Evolutionary conservation across 2,888 invertebrate genomes (phyloP).

Genomic region (Sinhomidia bicolor): DNA sequence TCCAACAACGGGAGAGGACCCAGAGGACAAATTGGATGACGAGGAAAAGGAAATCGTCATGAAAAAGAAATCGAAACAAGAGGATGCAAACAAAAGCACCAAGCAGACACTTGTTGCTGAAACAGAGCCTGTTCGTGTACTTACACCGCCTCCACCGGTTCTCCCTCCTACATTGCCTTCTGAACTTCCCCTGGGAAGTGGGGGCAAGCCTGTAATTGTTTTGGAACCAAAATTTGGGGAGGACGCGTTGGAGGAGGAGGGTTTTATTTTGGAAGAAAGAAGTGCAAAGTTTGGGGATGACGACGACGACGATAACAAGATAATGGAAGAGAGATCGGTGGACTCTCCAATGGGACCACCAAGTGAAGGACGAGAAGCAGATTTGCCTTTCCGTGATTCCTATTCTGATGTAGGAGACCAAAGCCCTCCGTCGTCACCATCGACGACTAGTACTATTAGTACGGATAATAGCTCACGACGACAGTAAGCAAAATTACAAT

Average conservation of each 20-base stretch:
- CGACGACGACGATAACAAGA: conserved; percentile 43
- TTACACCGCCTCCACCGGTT: background rate
- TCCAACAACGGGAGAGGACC: conserved; percentile 83
- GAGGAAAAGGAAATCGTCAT: conserved; percentile 12
- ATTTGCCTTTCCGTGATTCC: conserved; percentile 57
- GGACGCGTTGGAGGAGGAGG: conserved; percentile 32
- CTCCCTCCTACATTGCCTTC: background rate
- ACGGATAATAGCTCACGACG: conserved; percentile 51
- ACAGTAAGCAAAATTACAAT: too few species aligned
- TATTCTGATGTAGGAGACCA: conserved; percentile 62
- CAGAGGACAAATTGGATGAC: conserved; percentile 64
- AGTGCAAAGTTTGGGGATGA: conserved; percentile 34
- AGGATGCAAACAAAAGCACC: background rate
- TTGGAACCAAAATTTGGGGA: conserved; percentile 60
- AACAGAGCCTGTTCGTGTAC: background rate
- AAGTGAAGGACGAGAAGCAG: conserved; percentile 60
- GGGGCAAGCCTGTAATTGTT: conserved; percentile 59
- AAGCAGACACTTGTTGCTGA: background rate
- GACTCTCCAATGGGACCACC: conserved; percentile 69
- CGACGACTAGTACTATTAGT: conserved; percentile 54
- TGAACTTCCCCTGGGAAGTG: background rate
- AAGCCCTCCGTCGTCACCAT: conserved; percentile 53
- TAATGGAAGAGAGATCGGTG: conserved; percentile 54
- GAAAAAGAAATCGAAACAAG: background rate
- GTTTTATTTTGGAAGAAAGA: conserved; percentile 18